These are phyloP conservation scores for Phytoseiulus persimilis DNA, from an alignment of 2,888 invertebrate genomes.

Conservation along the genomic window DNA sequence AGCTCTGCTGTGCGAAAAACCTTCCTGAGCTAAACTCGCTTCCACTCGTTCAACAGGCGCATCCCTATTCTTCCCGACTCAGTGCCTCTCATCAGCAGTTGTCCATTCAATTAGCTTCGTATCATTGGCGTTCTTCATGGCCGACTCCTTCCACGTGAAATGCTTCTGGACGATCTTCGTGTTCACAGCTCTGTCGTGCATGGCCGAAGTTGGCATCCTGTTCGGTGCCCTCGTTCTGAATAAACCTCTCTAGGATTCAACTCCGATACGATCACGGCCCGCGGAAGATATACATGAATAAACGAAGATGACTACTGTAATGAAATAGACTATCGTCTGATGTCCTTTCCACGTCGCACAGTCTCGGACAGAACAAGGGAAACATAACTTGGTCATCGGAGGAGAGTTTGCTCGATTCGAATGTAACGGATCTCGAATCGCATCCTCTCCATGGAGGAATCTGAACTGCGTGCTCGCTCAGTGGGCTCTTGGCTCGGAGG, in stretches of 20 bases:
- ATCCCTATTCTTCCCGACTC: slow-evolving; percentile 20
- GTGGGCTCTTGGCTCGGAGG: no score
- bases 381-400: no score
- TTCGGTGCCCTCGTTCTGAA: slow-evolving; percentile 26
- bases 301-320: no score
- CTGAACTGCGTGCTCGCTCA: no score
- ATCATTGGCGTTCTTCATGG: neutral
- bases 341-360: no score
- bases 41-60: neutral
- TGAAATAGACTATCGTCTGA: no score
- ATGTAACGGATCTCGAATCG: no score
- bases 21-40: no score
- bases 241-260: neutral
- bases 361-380: no score
- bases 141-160: neutral
- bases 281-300: neutral
- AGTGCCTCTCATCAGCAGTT: slow-evolving; percentile 5
- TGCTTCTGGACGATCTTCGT: slow-evolving; percentile 11
- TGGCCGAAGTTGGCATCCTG: neutral
- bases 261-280: neutral
- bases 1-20: no score
- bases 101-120: slow-evolving; percentile 13
- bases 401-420: no score
- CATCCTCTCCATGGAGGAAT: no score
- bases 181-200: slow-evolving; percentile 7